A percentile compares a stretch with the other conserved stretches of the same genome.
Conservation (phyloP, 2,797 vertebrate genomes). For the Hoplostethus mediterraneus region DNA sequence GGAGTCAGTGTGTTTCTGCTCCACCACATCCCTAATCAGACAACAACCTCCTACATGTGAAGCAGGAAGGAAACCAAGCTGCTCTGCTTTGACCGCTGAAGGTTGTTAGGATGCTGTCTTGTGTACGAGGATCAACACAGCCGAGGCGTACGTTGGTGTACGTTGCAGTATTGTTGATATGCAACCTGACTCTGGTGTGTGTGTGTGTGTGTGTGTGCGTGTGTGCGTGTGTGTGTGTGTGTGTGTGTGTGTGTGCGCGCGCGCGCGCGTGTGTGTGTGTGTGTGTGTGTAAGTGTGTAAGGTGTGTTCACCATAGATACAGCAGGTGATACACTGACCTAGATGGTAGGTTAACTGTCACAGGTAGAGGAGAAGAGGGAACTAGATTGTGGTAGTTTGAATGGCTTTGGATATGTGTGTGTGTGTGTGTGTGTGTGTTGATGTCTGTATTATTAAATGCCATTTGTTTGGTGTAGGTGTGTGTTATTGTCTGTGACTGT, state of each 20-base stretch:
- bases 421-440: too few relatives aligned
- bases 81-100: background rate
- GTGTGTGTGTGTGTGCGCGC: constrained; percentile 1
- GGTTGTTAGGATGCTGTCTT: background rate
- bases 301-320: constrained; percentile 30
- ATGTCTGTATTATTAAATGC: too few relatives aligned
- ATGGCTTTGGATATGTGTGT: too few relatives aligned
- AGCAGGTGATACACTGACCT: constrained; percentile 23
- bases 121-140: background rate
- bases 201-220: constrained; percentile 27
- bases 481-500: background rate
- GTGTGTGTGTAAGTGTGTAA: background rate
- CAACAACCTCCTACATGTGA: background rate
- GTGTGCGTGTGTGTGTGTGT: constrained; percentile 19
- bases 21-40: background rate
- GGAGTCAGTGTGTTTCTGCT: too few relatives aligned
- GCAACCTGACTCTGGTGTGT: constrained; percentile 48
- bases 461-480: background rate
- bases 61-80: background rate
- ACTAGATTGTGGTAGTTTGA: too few relatives aligned
- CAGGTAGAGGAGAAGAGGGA: background rate
- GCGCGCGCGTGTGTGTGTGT: constrained; percentile 36
- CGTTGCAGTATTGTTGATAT: constrained; percentile 34
- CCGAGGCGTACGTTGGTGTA: background rate
- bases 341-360: constrained; percentile 9